Evolutionary conservation across 2,797 vertebrate species (phyloP).

Genomic region (Cyclopterus lumpus): DNA sequence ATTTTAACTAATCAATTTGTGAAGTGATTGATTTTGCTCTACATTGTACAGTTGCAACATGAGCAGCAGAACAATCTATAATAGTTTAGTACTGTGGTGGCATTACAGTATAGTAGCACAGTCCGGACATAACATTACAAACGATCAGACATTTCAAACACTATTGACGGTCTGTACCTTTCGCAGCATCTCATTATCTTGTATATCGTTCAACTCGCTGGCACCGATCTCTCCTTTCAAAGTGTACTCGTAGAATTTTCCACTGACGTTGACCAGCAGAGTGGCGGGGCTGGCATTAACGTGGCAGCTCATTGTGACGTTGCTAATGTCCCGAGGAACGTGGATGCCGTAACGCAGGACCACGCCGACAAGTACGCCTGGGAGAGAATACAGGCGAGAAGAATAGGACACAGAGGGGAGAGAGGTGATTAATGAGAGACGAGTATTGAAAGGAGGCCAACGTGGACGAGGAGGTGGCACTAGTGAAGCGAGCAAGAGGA

Average conservation of each 20-base stretch:
- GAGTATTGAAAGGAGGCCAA: not conserved
- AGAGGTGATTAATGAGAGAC: not conserved
- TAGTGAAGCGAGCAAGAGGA: not conserved
- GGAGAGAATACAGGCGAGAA: not conserved
- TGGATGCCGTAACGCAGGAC: conserved; percentile 95
- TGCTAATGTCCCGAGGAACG: conserved; percentile 90
- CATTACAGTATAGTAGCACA: not conserved
- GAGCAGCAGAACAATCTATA: not conserved
- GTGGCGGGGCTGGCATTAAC: conserved; percentile 93
- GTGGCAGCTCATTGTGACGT: conserved; percentile 90
- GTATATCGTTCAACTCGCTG: conserved; percentile 88
- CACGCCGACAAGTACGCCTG: conserved; percentile 93
- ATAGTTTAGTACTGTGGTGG: not conserved
- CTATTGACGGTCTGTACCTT: conserved; percentile 85
- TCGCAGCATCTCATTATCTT: conserved; percentile 97
- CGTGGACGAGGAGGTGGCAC: not conserved
- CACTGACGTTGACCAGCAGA: conserved; percentile 93
- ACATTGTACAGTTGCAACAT: not conserved
- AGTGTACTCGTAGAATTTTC: conserved; percentile 96
- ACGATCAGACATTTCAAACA: not conserved
- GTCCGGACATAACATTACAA: not conserved
- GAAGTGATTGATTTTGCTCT: not conserved
- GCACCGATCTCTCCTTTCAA: conserved; percentile 92
- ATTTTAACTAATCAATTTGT: not conserved
- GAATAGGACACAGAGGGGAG: not conserved